Conservation (phyloP, 2,113 vertebrate genomes). For the Eulemur rufifrons region DNA sequence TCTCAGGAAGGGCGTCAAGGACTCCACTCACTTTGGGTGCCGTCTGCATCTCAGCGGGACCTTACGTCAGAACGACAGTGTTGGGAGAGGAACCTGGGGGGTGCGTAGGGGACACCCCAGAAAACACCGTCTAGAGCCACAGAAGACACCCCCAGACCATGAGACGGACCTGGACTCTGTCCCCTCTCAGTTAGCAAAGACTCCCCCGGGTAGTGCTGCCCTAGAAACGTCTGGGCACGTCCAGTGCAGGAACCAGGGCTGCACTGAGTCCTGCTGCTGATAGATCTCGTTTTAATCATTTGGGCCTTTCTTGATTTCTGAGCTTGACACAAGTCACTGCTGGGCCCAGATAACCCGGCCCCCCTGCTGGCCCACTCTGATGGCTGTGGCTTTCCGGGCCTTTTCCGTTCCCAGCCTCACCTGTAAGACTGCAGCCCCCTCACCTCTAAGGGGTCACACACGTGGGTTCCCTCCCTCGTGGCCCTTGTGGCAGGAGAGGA, state of each 20-base stretch:
- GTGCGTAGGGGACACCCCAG: background rate
- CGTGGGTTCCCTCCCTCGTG: background rate
- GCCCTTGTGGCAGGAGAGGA: background rate
- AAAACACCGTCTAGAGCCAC: background rate
- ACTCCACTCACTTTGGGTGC: background rate
- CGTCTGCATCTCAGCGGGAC: background rate
- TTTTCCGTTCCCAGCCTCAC: background rate
- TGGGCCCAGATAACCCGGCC: background rate
- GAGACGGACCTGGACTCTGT: background rate
- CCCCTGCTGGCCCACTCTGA: background rate
- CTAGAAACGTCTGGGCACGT: background rate
- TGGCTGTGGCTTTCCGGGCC: background rate
- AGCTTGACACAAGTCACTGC: background rate
- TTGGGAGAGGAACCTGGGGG: background rate
- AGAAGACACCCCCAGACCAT: fast-evolving
- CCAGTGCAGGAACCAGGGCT: background rate
- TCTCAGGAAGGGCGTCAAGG: background rate
- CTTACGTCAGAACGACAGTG: background rate
- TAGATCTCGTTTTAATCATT: background rate
- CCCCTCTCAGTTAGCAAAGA: background rate
- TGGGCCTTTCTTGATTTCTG: background rate
- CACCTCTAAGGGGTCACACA: background rate
- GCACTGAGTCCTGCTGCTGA: background rate
- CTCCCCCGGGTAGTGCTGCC: background rate
- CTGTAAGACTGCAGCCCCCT: background rate